A percentile compares a stretch with the other conserved stretches of the same genome.
These are phyloP conservation scores for Drosophila miranda DNA, from an alignment of 1,140 invertebrate genomes.

Conservation along the genomic window DNA sequence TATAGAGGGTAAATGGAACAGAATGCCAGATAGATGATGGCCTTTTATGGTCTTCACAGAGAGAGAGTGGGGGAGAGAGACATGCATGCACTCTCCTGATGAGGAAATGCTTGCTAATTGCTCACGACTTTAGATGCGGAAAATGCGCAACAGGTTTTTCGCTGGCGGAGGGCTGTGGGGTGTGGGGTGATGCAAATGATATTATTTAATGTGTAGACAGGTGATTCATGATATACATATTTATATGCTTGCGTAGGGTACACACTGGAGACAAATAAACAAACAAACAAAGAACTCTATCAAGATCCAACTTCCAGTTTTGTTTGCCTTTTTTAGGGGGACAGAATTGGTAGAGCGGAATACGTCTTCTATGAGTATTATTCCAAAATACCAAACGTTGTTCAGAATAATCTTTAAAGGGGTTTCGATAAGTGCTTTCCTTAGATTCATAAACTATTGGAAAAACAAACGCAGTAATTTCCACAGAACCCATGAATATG, in stretches of 20 bases:
- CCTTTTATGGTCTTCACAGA: slow-evolving; percentile 58
- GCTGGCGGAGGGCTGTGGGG: too few species aligned
- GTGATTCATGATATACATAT: slow-evolving; percentile 24
- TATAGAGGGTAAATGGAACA: slow-evolving; percentile 7
- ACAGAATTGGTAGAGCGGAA: background rate
- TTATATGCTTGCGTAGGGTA: background rate
- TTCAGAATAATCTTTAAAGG: slow-evolving; percentile 2
- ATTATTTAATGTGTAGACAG: slow-evolving; percentile 21
- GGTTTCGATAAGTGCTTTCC: too few species aligned
- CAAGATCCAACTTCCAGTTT: slow-evolving; percentile 24
- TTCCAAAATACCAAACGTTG: slow-evolving; percentile 18
- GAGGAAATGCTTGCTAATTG: slow-evolving; percentile 69
- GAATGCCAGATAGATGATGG: slow-evolving; percentile 44
- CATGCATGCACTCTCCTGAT: slow-evolving; percentile 5
- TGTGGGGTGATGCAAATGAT: slow-evolving; percentile 24
- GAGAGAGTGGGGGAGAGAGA: background rate
- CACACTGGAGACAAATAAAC: background rate
- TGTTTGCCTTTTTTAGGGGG: slow-evolving; percentile 22
- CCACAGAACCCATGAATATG: too few species aligned
- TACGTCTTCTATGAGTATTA: background rate
- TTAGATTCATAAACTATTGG: too few species aligned
- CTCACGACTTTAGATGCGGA: slow-evolving; percentile 66
- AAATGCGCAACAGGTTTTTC: slow-evolving; percentile 70
- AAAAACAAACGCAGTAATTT: too few species aligned
- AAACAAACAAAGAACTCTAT: slow-evolving; percentile 3